These are phyloP conservation scores for Alexandromys fortis DNA, from an alignment of 2,113 vertebrate genomes.

Conservation along the genomic window DNA sequence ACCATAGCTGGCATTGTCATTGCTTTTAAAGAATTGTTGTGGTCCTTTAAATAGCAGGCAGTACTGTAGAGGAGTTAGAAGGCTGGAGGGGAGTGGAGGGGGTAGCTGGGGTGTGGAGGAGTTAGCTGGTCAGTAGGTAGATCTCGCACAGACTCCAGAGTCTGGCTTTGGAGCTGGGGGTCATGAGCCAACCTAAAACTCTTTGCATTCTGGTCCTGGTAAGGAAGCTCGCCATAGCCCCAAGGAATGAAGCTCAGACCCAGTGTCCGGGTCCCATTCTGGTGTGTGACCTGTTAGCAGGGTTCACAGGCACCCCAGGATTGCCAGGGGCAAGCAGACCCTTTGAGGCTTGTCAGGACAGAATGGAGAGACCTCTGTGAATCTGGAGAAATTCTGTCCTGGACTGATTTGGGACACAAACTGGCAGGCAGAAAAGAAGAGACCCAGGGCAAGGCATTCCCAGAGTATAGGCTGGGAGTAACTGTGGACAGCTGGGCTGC, in stretches of 20 bases:
- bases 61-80: not conserved
- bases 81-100: not conserved
- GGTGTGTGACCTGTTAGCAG: not conserved
- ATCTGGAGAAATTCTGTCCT: not conserved
- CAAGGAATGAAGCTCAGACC: no score
- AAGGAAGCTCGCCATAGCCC: not conserved
- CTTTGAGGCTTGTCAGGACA: not conserved
- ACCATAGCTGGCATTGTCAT: not conserved
- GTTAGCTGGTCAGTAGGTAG: no score
- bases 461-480: not conserved
- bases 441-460: not conserved
- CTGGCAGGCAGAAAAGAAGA: not conserved
- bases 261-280: not conserved
- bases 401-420: not conserved
- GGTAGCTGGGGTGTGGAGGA: no score
- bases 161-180: not conserved
- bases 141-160: rapidly evolving
- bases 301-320: not conserved
- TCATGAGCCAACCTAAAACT: not conserved
- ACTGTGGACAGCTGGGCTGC: not conserved
- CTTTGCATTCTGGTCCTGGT: no score
- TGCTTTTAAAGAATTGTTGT: not conserved
- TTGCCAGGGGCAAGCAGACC: not conserved
- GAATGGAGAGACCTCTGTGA: not conserved
- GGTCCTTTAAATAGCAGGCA: no score